Percentiles rank a stretch among this genome's conserved stretches.
These are phyloP conservation scores for Drosophila sechellia DNA, from an alignment of 1,140 invertebrate genomes.

Conservation along the genomic window DNA sequence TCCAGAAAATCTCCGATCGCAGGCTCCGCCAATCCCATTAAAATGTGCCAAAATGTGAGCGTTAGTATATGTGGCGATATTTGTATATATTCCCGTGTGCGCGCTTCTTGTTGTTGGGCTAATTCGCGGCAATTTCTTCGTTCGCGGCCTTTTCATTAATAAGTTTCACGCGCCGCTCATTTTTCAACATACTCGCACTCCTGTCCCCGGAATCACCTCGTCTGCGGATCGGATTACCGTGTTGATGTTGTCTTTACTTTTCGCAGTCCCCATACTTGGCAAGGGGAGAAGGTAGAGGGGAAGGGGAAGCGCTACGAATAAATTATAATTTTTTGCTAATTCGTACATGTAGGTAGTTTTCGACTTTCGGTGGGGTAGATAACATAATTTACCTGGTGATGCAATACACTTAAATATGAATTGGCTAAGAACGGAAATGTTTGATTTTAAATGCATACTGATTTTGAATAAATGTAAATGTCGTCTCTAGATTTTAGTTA, in stretches of 20 bases:
- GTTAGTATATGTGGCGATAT: constrained; percentile 4
- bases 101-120: constrained; percentile 54
- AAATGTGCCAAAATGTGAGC: constrained; percentile 25
- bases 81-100: constrained; percentile 20
- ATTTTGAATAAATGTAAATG: neutral
- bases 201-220: constrained; percentile 20
- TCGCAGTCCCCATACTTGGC: constrained; percentile 22
- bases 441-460: neutral
- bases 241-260: constrained; percentile 72
- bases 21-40: constrained; percentile 19
- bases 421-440: neutral
- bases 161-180: constrained; percentile 81
- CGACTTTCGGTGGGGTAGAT: constrained; percentile 18
- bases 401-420: constrained; percentile 29
- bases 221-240: constrained; percentile 73
- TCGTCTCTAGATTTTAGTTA: too few relatives aligned
- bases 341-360: constrained; percentile 36
- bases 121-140: constrained; percentile 67
- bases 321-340: constrained; percentile 33
- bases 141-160: constrained; percentile 80
- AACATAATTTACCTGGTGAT: constrained; percentile 32
- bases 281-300: neutral
- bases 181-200: constrained; percentile 59
- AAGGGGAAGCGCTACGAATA: constrained; percentile 19
- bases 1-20: constrained; percentile 8